Evolutionary conservation across 2,888 invertebrate genomes (phyloP).

Genomic region (Nomada ferruginata): DNA sequence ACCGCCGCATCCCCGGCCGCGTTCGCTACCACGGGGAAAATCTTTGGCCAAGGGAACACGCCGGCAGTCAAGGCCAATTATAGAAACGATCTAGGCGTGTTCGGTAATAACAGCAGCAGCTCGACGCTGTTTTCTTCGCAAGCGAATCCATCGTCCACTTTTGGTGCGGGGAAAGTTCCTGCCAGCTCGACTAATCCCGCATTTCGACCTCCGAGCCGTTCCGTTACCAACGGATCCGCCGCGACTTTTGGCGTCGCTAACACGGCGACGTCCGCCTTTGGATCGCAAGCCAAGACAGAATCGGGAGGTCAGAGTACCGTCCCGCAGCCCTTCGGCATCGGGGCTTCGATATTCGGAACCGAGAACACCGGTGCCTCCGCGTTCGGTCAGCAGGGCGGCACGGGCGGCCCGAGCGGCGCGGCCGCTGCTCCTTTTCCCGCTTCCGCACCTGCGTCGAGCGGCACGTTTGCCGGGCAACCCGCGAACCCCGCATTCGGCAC

Average conservation of each 20-base stretch:
- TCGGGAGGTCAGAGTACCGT: conserved; percentile 4
- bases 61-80: conserved; percentile 7
- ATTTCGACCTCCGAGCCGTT: conserved; percentile 33
- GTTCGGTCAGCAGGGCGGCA: conserved; percentile 46
- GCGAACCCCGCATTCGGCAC: conserved; percentile 46
- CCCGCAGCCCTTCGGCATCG: conserved; percentile 25
- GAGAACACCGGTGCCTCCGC: conserved; percentile 21
- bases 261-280: conserved; percentile 36
- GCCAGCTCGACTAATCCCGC: conserved; percentile 37
- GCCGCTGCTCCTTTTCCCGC: conserved; percentile 24
- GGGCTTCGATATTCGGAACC: conserved; percentile 33
- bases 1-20: conserved; percentile 12
- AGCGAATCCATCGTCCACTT: conserved; percentile 33
- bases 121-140: conserved; percentile 47
- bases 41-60: conserved; percentile 57
- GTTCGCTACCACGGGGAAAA: conserved; percentile 30
- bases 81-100: conserved; percentile 15
- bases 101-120: conserved; percentile 29
- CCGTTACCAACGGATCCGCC: conserved; percentile 14
- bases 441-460: not conserved
- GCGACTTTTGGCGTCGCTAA: conserved; percentile 32
- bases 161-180: conserved; percentile 21
- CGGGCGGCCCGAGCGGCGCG: conserved; percentile 8
- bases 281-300: conserved; percentile 6
- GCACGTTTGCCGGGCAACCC: conserved; percentile 49